These are phyloP conservation scores for Nylanderia fulva DNA, from an alignment of 1,140 invertebrate genomes.

Conservation along the genomic window DNA sequence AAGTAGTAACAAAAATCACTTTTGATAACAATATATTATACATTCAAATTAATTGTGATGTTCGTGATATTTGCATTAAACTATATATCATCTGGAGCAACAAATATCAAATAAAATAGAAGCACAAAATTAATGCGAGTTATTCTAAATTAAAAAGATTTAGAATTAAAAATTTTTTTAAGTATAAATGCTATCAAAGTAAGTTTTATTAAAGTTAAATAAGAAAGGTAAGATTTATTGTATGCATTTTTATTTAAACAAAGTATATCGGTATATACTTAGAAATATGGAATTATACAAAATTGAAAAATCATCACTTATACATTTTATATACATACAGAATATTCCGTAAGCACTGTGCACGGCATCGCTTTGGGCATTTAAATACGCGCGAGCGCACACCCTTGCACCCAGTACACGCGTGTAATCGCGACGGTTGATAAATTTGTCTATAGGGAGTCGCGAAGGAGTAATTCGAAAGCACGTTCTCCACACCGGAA, in stretches of 20 bases:
- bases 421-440: slow-evolving; percentile 57
- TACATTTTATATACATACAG: no score
- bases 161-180: neutral
- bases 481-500: slow-evolving; percentile 50
- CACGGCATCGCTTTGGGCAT: neutral
- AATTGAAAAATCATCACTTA: neutral
- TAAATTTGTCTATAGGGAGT: slow-evolving; percentile 62
- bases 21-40: neutral
- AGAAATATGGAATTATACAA: neutral
- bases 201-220: neutral
- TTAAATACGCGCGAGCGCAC: neutral
- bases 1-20: neutral
- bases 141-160: neutral
- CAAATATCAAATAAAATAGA: neutral
- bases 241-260: neutral
- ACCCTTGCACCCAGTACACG: neutral
- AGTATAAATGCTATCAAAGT: neutral
- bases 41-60: neutral
- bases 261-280: neutral
- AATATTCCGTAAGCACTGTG: no score
- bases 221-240: neutral
- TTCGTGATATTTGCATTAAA: neutral
- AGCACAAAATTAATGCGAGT: neutral
- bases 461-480: slow-evolving; percentile 33
- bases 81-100: neutral